Evolutionary conservation across 2,888 invertebrate species (phyloP).

Genomic region (Digitonthophagus gazella): DNA sequence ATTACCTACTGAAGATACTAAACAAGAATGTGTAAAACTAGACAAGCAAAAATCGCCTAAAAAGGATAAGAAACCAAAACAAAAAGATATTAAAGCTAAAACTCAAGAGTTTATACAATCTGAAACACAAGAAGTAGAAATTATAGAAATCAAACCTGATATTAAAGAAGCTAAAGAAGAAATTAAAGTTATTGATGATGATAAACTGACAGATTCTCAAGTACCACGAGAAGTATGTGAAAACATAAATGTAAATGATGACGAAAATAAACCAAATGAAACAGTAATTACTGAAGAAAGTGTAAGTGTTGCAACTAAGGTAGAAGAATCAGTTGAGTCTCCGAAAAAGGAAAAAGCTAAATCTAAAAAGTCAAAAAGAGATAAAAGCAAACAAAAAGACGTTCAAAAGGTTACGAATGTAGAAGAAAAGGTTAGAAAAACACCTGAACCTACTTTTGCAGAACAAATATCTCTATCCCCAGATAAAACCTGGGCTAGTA

Average conservation of each 20-base stretch:
- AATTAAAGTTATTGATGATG: neutral
- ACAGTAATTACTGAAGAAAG: constrained; percentile 14
- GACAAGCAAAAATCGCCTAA: neutral
- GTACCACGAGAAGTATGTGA: constrained; percentile 19
- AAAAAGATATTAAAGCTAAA: neutral
- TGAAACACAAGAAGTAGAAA: constrained; percentile 5
- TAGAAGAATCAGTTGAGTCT: neutral
- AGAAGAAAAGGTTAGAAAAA: neutral
- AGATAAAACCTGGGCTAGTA: constrained; percentile 43
- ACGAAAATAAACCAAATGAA: constrained; percentile 11
- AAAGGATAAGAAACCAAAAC: constrained; percentile 11
- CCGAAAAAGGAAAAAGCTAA: neutral
- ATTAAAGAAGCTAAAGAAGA: neutral
- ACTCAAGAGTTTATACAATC: neutral
- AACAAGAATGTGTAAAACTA: neutral
- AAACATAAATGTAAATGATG: constrained; percentile 19
- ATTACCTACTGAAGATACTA: neutral
- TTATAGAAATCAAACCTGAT: neutral
- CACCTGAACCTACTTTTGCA: constrained; percentile 20
- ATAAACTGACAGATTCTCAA: neutral
- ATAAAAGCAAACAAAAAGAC: constrained; percentile 10
- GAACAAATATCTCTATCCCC: constrained; percentile 27
- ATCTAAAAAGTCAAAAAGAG: neutral
- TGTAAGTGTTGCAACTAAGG: too few relatives aligned
- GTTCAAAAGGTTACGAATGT: neutral